Percentiles rank a stretch among this genome's conserved stretches.
phyloP scores from a whole-genome alignment of 1,140 invertebrate genomes.

The Oedothorax gibbosus region DNA sequence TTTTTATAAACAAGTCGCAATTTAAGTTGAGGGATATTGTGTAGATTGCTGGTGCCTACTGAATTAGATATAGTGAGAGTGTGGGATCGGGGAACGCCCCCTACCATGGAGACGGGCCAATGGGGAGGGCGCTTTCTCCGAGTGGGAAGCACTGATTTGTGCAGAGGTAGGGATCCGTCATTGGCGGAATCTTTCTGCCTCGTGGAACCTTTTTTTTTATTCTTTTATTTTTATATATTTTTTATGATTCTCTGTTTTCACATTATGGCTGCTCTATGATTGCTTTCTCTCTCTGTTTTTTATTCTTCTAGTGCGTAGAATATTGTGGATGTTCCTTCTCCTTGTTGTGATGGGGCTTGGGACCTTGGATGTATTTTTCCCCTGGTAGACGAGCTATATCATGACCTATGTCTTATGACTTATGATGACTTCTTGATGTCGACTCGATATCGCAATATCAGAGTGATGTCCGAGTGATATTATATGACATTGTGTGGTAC shows the following conservation, averaged over 20 bases:
- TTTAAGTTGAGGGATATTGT: constrained; percentile 53
- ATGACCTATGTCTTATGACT: too few relatives aligned
- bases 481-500: too few relatives aligned
- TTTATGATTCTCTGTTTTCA: too few relatives aligned
- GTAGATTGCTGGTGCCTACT: constrained; percentile 54
- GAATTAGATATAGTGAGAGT: constrained; percentile 56
- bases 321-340: constrained; percentile 30
- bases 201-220: constrained; percentile 12
- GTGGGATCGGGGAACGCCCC: constrained; percentile 24
- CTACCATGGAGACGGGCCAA: constrained; percentile 4
- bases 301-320: constrained; percentile 3
- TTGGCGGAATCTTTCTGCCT: constrained; percentile 33
- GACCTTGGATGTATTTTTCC: too few relatives aligned
- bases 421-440: too few relatives aligned
- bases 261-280: too few relatives aligned
- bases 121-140: neutral
- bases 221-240: neutral
- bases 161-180: constrained; percentile 45
- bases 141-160: constrained; percentile 50
- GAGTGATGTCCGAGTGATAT: too few relatives aligned
- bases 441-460: too few relatives aligned
- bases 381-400: too few relatives aligned
- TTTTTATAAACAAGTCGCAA: constrained; percentile 60
- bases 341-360: neutral
- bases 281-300: neutral